These are phyloP conservation scores for Cygnus atratus DNA, from an alignment of 2,113 vertebrate species.

Conservation along the genomic window DNA sequence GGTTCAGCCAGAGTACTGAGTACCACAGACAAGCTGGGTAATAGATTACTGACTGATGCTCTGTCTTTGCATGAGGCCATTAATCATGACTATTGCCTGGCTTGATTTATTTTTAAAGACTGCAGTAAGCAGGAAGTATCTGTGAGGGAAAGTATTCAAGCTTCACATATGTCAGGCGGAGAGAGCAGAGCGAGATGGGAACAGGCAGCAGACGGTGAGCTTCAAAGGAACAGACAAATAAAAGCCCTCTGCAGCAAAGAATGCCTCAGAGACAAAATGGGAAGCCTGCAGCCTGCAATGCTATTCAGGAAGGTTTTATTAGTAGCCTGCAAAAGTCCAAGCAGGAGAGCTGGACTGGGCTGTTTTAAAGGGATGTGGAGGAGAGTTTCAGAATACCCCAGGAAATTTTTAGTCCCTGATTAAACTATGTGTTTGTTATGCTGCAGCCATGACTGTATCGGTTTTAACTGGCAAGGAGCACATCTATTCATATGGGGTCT, in stretches of 20 bases:
- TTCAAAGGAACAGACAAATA: conserved; percentile 50
- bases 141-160: background rate
- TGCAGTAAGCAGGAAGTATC: conserved; percentile 1
- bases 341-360: background rate
- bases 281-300: background rate
- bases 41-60: background rate
- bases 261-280: background rate
- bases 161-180: conserved; percentile 9
- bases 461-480: background rate
- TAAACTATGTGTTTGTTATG: background rate
- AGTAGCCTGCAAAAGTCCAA: background rate
- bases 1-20: background rate
- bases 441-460: background rate
- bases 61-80: background rate
- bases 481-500: background rate
- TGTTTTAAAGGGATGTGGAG: background rate
- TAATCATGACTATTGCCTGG: background rate
- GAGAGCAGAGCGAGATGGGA: background rate
- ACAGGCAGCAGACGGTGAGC: conserved; percentile 41
- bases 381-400: background rate
- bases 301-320: background rate
- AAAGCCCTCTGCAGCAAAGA: conserved; percentile 13
- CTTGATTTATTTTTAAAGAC: background rate
- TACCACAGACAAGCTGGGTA: background rate
- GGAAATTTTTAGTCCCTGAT: background rate